Conservation (phyloP, 92 coral and sea anemone species). For the Actinostola sp. region DNA sequence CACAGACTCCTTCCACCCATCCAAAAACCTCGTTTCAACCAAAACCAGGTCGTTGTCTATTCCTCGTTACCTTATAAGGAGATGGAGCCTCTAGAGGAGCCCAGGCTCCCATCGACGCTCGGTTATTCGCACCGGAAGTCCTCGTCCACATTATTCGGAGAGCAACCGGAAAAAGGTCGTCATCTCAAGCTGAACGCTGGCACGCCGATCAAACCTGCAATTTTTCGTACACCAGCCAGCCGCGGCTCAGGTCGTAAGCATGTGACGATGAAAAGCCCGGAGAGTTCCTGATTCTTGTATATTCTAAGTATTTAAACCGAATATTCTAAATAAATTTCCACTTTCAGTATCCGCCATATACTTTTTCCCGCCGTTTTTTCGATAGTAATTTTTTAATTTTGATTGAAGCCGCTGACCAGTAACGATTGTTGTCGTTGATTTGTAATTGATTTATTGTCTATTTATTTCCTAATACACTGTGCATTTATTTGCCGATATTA, state of each 20-base stretch:
- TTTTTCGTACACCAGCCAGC: constrained; percentile 31
- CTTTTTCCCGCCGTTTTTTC: no score
- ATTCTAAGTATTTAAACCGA: no score
- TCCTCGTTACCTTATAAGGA: constrained; percentile 89
- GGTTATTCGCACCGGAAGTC: constrained; percentile 44
- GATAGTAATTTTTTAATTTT: no score
- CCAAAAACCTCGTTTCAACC: constrained; percentile 83
- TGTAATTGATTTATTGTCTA: no score
- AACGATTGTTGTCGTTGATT: no score
- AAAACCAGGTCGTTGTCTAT: constrained; percentile 90
- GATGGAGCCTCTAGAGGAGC: constrained; percentile 77
- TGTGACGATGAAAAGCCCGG: constrained; percentile 6
- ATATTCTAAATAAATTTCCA: no score
- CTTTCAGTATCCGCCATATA: no score
- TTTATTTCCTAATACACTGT: no score
- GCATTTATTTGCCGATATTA: neutral
- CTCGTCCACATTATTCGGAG: constrained; percentile 12
- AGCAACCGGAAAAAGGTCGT: constrained; percentile 10
- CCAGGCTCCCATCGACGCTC: constrained; percentile 76
- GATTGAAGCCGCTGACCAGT: no score
- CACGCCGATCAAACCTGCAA: constrained; percentile 10
- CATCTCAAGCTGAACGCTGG: constrained; percentile 13
- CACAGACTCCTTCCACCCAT: constrained; percentile 85
- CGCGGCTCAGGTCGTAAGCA: constrained; percentile 29
- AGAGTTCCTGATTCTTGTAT: neutral